Conservation (phyloP, 2,888 invertebrate species). For the Folsomia candida region DNA sequence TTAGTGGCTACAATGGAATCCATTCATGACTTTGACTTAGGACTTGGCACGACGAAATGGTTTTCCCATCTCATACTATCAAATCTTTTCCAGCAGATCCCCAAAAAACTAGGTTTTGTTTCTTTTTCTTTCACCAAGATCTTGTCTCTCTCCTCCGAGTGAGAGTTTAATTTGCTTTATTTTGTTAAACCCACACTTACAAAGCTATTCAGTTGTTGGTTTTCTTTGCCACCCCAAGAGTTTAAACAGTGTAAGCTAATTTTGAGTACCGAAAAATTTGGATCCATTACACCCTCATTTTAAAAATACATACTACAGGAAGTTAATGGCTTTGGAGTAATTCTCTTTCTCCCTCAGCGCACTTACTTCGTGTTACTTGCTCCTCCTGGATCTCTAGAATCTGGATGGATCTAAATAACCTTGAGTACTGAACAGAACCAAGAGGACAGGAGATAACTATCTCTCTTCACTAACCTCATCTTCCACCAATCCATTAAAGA, state of each 20-base stretch:
- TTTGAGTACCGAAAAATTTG: background rate
- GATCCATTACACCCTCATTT: constrained; percentile 3
- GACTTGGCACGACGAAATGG: no score
- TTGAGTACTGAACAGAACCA: background rate
- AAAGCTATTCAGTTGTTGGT: background rate
- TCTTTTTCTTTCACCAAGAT: no score
- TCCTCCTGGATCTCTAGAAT: no score
- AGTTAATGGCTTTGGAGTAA: constrained; percentile 7
- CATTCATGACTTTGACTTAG: background rate
- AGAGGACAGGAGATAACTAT: background rate
- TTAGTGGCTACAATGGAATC: background rate
- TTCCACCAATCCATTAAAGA: constrained; percentile 3
- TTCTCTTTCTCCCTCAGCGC: background rate
- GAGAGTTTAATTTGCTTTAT: background rate
- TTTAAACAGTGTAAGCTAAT: background rate
- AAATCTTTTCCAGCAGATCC: no score
- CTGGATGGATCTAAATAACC: no score
- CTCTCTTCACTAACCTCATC: background rate
- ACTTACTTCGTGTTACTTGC: background rate
- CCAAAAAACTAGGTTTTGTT: no score
- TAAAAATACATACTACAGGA: background rate
- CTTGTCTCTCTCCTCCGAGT: no score
- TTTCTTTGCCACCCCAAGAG: background rate
- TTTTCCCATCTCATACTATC: no score
- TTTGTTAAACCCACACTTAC: background rate